Conservation (phyloP, 2,888 invertebrate genomes). For the Orgyia antiqua region DNA sequence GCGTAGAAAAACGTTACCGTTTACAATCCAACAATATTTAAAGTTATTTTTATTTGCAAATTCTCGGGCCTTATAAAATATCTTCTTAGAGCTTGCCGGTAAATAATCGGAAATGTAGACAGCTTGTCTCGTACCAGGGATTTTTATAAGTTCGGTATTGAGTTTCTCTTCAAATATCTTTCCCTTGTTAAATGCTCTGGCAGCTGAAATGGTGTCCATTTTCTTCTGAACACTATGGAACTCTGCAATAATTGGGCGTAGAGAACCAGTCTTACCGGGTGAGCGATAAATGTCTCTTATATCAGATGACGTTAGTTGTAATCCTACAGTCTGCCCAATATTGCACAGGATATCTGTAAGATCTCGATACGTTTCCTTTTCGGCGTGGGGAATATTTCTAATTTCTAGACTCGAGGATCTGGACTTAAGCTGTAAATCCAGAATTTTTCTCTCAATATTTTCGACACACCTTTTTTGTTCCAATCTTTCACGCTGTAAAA, state of each 20-base stretch:
- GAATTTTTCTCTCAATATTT: no score
- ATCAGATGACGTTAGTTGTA: neutral
- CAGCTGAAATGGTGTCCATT: no score
- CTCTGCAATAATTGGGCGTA: neutral
- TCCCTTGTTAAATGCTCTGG: neutral
- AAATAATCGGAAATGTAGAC: neutral
- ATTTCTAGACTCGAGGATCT: constrained; percentile 3
- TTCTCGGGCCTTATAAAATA: neutral
- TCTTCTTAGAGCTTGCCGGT: neutral
- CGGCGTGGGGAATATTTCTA: constrained; percentile 2
- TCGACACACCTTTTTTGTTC: no score
- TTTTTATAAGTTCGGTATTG: neutral
- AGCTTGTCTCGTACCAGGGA: neutral
- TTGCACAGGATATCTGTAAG: constrained; percentile 1
- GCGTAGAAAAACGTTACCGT: neutral
- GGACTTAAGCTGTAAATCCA: constrained; percentile 1
- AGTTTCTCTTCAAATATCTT: neutral
- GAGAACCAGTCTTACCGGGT: constrained; percentile 1
- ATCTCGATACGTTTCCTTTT: neutral
- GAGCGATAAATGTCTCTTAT: constrained; percentile 1
- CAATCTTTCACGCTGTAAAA: no score
- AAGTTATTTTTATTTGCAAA: neutral
- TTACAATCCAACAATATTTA: neutral
- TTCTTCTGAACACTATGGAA: neutral
- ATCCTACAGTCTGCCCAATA: constrained; percentile 4